Percentiles rank a stretch among this genome's conserved stretches.
Conservation (phyloP, 2,113 vertebrate species). For the Xyrauchen texanus region DNA sequence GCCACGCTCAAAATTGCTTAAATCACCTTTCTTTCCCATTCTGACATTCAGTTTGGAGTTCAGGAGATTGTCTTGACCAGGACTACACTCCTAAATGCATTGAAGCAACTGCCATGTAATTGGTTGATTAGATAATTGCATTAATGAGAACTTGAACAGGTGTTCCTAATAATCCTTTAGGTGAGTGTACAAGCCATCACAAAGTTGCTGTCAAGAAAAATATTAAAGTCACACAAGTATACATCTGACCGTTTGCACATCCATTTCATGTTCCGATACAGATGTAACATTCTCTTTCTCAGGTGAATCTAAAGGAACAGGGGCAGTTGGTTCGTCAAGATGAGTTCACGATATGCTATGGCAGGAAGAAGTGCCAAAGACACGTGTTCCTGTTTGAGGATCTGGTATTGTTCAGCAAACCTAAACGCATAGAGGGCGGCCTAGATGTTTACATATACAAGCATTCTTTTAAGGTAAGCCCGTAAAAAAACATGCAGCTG, state of each 20-base stretch:
- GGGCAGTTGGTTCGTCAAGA: constrained; percentile 85
- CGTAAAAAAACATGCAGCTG: background rate
- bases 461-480: constrained; percentile 83
- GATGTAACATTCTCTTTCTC: constrained; percentile 1
- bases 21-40: no score
- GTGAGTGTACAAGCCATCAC: no score
- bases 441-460: constrained; percentile 83
- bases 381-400: constrained; percentile 87
- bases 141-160: no score
- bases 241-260: background rate
- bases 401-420: constrained; percentile 86
- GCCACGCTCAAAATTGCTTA: no score
- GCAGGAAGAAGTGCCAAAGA: constrained; percentile 80
- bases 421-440: constrained; percentile 79
- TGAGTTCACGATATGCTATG: constrained; percentile 80
- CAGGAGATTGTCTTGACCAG: no score
- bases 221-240: no score
- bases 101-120: no score
- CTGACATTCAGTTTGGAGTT: no score
- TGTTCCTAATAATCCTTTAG: no score
- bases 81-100: no score
- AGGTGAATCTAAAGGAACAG: constrained; percentile 89
- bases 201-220: no score
- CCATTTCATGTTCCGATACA: background rate
- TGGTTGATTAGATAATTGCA: no score